phyloP scores from a whole-genome alignment of 2,797 vertebrate genomes.

The Denticeps clupeoides region DNA sequence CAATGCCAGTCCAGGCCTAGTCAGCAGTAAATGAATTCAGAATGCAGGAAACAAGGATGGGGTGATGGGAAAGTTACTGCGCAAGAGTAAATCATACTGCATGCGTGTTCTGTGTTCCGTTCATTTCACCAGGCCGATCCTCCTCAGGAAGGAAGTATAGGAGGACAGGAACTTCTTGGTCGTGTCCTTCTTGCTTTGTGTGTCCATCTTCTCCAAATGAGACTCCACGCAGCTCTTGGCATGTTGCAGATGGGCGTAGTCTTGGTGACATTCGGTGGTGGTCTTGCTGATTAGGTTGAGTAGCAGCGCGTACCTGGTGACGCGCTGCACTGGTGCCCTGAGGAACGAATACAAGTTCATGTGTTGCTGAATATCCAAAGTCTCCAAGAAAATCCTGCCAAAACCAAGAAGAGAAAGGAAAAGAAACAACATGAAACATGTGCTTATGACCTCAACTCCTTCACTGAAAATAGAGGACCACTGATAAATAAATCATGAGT shows the following conservation, averaged over 20 bases:
- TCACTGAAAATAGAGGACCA: conserved; percentile 40
- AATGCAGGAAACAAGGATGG: no score
- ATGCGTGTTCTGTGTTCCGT: no score
- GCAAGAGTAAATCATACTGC: no score
- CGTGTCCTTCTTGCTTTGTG: conserved; percentile 80
- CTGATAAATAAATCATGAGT: conserved; percentile 48
- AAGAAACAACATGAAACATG: neutral
- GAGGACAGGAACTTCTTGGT: conserved; percentile 80
- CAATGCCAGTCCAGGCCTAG: no score
- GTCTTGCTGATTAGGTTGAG: conserved; percentile 81
- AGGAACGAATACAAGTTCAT: conserved; percentile 91
- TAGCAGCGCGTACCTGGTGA: conserved; percentile 83
- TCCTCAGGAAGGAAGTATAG: no score
- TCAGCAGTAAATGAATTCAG: no score
- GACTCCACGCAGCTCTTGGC: conserved; percentile 85
- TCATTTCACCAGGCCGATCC: no score
- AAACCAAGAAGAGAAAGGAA: no score
- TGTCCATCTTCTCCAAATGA: conserved; percentile 90
- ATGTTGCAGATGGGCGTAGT: conserved; percentile 72
- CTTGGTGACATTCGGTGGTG: conserved; percentile 74
- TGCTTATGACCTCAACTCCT: conserved; percentile 29
- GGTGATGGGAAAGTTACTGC: no score
- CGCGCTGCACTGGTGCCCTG: conserved; percentile 81
- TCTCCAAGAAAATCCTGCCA: conserved; percentile 87
- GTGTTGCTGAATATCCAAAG: conserved; percentile 80